These are phyloP conservation scores for Brachionus paranguensis DNA, from an alignment of 1,140 invertebrate species.

Conservation along the genomic window DNA sequence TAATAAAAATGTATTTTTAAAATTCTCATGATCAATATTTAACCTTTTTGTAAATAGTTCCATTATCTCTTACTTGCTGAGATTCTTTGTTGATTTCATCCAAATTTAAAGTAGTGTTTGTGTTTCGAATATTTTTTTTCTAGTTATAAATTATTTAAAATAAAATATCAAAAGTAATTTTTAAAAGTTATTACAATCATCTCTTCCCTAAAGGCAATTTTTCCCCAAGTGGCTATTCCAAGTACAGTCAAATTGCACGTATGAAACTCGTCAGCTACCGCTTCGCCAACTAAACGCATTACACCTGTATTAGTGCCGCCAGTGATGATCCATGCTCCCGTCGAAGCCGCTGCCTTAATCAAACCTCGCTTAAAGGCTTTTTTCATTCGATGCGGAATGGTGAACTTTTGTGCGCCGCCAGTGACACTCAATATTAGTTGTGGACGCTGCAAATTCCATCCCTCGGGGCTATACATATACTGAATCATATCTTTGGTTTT, in stretches of 20 bases:
- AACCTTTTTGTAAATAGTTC: conserved; percentile 40
- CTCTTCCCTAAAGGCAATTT: conserved; percentile 86
- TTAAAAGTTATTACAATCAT: conserved; percentile 59
- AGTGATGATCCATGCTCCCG: conserved; percentile 92
- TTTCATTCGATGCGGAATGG: conserved; percentile 82
- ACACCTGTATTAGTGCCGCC: conserved; percentile 89
- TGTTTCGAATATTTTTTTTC: conserved; percentile 31
- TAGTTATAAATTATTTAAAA: not conserved
- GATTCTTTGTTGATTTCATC: conserved; percentile 32
- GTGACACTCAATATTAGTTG: conserved; percentile 93
- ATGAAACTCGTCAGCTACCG: conserved; percentile 65
- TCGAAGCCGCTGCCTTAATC: conserved; percentile 90
- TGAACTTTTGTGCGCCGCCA: conserved; percentile 82
- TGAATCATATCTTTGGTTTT: conserved; percentile 36
- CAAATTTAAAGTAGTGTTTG: not conserved
- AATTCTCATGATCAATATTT: not conserved
- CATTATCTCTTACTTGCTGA: conserved; percentile 37
- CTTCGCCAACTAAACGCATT: conserved; percentile 60
- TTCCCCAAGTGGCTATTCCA: conserved; percentile 94
- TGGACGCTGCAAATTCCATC: conserved; percentile 88
- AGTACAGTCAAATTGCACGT: conserved; percentile 70
- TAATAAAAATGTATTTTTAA: not conserved
- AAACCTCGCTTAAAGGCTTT: conserved; percentile 89
- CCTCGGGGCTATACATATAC: conserved; percentile 54
- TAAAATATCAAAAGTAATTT: not conserved